These are phyloP conservation scores for Drosophila funebris DNA, from an alignment of 1,140 invertebrate genomes.

Conservation along the genomic window DNA sequence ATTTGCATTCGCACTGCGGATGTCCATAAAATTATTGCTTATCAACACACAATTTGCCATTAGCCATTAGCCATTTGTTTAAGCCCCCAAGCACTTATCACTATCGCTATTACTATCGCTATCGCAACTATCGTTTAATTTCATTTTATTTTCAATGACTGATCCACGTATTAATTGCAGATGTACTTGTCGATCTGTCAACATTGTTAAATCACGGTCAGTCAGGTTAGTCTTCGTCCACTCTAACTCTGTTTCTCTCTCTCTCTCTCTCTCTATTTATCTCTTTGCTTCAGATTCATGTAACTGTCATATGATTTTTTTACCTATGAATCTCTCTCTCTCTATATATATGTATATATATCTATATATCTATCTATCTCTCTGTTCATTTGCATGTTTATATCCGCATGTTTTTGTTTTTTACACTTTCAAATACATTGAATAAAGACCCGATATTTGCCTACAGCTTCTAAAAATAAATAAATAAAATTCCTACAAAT, in stretches of 20 bases:
- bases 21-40: conserved; percentile 31
- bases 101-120: conserved; percentile 7
- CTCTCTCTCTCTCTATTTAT: conserved; percentile 25
- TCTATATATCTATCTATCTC: conserved; percentile 8
- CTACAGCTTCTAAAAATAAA: conserved; percentile 30
- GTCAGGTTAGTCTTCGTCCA: conserved; percentile 82
- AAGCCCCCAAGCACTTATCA: not conserved
- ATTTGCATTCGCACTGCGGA: conserved; percentile 13
- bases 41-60: not conserved
- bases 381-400: conserved; percentile 59
- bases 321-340: conserved; percentile 1
- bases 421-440: conserved; percentile 50
- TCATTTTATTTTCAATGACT: conserved; percentile 57
- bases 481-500: conserved; percentile 41
- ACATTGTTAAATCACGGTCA: conserved; percentile 83
- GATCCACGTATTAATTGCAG: conserved; percentile 79
- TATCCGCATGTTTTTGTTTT: conserved; percentile 55
- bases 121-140: conserved; percentile 22
- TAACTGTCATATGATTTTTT: not conserved
- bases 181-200: conserved; percentile 83
- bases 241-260: conserved; percentile 7
- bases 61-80: too few relatives aligned
- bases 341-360: conserved; percentile 1
- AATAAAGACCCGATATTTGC: conserved; percentile 51
- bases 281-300: too few relatives aligned